Base-by-base conservation (phyloP, 53 echinoderm and acorn worm species). In the Arbacia lixula region DNA sequence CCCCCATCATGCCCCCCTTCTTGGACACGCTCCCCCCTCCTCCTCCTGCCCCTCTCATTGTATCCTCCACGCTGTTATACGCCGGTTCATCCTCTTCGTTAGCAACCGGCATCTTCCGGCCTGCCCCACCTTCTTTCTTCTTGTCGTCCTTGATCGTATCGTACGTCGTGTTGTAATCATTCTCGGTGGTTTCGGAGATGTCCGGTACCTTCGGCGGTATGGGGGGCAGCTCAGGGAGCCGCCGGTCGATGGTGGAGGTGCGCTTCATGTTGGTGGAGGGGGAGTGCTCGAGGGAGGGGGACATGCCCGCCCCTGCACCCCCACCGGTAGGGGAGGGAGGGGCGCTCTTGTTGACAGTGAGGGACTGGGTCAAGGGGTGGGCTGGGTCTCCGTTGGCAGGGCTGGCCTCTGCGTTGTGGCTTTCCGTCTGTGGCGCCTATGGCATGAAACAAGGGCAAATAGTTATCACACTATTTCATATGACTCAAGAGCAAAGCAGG, bases 141-240 rank as follows among this genome's bases (percentile, higher is more conserved):
- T 65, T 81, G 6, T 79, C 85, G 16, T 87, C 90, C 22, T 79
- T 79, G 42, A 94, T 94, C 40, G 84, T 90, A 67, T 94, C 94
- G 41, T 94, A 94, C 4, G 86, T 91, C 5, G 66, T 78, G 33
- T 94, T 89, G 38, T 89, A 94, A 51, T 93, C 94, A 5, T 83
- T 86, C 25, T 88, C 89, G 20, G 67, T 72, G 1, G 50, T 84
- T 22, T 87, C 87, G 16, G 49, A 66, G 33, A 85, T 82, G 35
- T 84, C 81, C 32, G 87, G 68, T 53, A 75, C 82, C 36, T 67
- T 68, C 12, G 87, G 53, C 5, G 81, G 84, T 35, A 86, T 77
- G 27, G 89, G 89, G 1, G 94, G 94, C 0, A 94, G 89, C 60
- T 91, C 91, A 1, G 94, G 94, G 19, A 94, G 88, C 34, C 89